Conservation (phyloP, 2,797 vertebrate genomes). For the Acestrorhynchus altus region DNA sequence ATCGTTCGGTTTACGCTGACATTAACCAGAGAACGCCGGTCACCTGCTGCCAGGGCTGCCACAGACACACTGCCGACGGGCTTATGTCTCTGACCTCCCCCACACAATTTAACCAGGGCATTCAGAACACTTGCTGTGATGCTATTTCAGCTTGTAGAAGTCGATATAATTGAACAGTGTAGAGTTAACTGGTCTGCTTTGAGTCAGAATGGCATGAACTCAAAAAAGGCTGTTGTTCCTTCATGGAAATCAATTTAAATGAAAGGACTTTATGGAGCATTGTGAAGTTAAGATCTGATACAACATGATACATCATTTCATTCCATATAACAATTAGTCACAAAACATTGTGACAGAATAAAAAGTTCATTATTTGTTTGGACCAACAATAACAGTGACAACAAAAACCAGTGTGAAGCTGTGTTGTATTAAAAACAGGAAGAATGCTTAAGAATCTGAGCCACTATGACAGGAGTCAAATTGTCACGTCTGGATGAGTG, state of each 20-base stretch:
- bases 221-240: neutral
- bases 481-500: too few species aligned
- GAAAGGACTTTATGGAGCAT: neutral
- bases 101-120: neutral
- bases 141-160: neutral
- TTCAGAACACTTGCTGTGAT: neutral
- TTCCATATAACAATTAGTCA: too few species aligned
- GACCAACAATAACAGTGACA: too few species aligned
- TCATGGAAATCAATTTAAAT: neutral
- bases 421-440: too few species aligned
- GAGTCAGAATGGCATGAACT: neutral
- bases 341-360: too few species aligned
- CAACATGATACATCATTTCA: too few species aligned
- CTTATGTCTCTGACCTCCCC: slow-evolving; percentile 8
- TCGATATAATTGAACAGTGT: neutral
- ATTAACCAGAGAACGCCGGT: slow-evolving; percentile 64
- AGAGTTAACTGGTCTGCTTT: neutral
- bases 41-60: slow-evolving; percentile 52
- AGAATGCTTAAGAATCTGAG: too few species aligned
- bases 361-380: too few species aligned
- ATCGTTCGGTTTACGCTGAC: slow-evolving; percentile 65
- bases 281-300: neutral
- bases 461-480: too few species aligned
- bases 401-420: too few species aligned
- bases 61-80: slow-evolving; percentile 43